Percentiles rank a stretch among this genome's conserved stretches.
Evolutionary conservation across 2,113 vertebrate species (phyloP).

Genomic region (Falcunculus frontatus): DNA sequence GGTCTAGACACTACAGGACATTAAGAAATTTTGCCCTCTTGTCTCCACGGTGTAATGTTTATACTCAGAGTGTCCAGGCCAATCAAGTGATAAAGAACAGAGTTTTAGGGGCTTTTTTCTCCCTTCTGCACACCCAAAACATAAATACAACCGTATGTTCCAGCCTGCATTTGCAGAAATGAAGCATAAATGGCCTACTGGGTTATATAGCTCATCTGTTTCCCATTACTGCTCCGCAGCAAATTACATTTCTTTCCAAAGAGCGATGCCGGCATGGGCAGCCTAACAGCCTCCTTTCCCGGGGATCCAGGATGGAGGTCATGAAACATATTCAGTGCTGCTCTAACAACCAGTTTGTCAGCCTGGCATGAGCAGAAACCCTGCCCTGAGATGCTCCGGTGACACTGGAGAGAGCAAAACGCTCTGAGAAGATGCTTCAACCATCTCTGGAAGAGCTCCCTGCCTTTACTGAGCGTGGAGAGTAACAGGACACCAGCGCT

Average conservation of each 20-base stretch:
- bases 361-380: neutral
- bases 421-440: neutral
- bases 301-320: neutral
- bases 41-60: conserved; percentile 6
- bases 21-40: conserved; percentile 11
- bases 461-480: accelerated
- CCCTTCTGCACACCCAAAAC: neutral
- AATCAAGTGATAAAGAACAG: conserved; percentile 34
- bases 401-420: neutral
- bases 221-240: conserved; percentile 35
- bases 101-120: neutral
- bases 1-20: conserved; percentile 48
- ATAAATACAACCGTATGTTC: conserved; percentile 31
- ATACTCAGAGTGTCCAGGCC: conserved; percentile 13
- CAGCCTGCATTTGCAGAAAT: conserved; percentile 18
- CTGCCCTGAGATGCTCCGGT: neutral
- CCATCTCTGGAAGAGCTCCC: neutral
- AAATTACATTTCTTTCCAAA: conserved; percentile 8
- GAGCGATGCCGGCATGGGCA: neutral
- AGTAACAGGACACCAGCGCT: neutral
- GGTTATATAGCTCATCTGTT: conserved; percentile 56
- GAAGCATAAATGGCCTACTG: conserved; percentile 17
- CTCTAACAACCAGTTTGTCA: neutral
- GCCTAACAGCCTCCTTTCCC: neutral
- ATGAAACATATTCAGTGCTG: neutral